Evolutionary conservation across 2,888 invertebrate species (phyloP), one percentile per base, ranked within the genome.

Genomic region (Himalopsyche tibetana): DNA sequence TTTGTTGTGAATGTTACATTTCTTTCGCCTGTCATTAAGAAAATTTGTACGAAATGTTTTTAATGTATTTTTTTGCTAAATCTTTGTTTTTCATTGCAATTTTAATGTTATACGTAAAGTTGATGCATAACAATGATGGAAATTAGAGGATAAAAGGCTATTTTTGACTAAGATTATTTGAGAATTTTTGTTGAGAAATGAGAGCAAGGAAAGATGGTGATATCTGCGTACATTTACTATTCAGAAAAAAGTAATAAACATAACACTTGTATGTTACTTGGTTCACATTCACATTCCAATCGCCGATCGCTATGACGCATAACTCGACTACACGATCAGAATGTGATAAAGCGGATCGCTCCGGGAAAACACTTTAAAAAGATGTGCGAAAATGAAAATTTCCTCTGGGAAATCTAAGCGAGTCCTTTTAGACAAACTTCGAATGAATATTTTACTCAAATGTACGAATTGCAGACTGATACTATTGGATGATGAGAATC

Each of bases 331-430:
- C 63, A 63, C 63, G 63, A 63, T 63, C 63, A 63, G 63, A 63
- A 63, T 63, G 63, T 63, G 63, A 63, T 63, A 63, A 63, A n/a
- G 63, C 63, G 63, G 63, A 63, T 63, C 63, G 63, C 63, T 63
- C 28, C 63, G 63, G 63, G 63, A 63, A 63, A 63, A 63, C 63
- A 63, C 63, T 63, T 63, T 63, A 63, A 63, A 63, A 63, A 63
- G 63, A 63, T 63, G 63, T 63, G 63, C 63, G 63, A 63, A 63
- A 63, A 63, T 63, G 63, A 63, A 63, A 63, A 63, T 63, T 63
- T 63, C 63, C 63, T 63, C 63, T 63, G 63, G 63, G 63, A 63
- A 63, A 63, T 63, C 63, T 63, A 63, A 63, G 63, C 63, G 63
- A 63, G 63, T 63, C 63, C 63, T 63, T 63, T 63, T 63, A 63